These are phyloP conservation scores for Orbicella faveolata DNA, from an alignment of 64 coral and sea anemone genomes.

Conservation along the genomic window DNA sequence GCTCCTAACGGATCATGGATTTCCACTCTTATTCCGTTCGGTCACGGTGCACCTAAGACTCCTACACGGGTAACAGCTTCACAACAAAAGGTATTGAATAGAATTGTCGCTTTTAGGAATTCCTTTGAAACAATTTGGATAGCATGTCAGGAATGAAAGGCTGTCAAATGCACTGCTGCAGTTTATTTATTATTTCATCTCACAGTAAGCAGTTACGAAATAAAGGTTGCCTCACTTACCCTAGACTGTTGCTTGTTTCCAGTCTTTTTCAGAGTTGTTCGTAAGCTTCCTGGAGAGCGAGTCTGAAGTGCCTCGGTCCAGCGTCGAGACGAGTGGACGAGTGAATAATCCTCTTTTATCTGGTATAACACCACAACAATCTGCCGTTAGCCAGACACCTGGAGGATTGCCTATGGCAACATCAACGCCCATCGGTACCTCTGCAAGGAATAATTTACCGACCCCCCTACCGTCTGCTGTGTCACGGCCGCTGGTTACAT, in stretches of 20 bases:
- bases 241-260: background rate
- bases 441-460: background rate
- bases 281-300: slow-evolving; percentile 88
- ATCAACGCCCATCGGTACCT: slow-evolving; percentile 47
- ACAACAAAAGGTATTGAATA: slow-evolving; percentile 6
- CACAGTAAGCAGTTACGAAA: background rate
- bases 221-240: background rate
- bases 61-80: slow-evolving; percentile 29
- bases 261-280: slow-evolving; percentile 93
- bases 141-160: no score
- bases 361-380: slow-evolving; percentile 43
- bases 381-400: slow-evolving; percentile 40
- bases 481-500: background rate
- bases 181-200: background rate
- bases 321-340: background rate
- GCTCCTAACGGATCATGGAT: slow-evolving; percentile 73
- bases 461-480: slow-evolving; percentile 7
- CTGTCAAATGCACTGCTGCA: no score
- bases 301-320: slow-evolving; percentile 52
- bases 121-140: background rate
- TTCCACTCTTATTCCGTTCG: slow-evolving; percentile 74
- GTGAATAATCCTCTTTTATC: slow-evolving; percentile 69
- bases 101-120: background rate
- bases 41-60: slow-evolving; percentile 50
- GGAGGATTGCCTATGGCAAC: slow-evolving; percentile 32